Percentiles rank a stretch among this genome's conserved stretches.
Conservation (phyloP, 2,888 invertebrate species). For the Charanyca ferruginea region DNA sequence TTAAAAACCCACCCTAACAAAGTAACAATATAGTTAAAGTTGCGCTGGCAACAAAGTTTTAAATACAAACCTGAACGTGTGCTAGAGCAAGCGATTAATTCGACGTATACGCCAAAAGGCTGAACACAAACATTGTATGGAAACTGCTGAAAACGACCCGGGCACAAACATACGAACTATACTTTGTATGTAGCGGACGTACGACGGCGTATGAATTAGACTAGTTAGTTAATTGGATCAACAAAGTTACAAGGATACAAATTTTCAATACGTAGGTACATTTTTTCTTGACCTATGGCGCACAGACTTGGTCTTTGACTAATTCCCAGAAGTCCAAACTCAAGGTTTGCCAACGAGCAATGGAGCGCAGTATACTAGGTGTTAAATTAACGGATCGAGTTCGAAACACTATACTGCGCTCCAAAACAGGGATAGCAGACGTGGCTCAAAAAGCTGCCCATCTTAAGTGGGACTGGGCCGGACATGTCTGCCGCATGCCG, state of each 20-base stretch:
- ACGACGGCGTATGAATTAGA: constrained; percentile 8
- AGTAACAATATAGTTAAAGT: neutral
- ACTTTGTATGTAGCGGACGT: neutral
- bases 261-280: no score
- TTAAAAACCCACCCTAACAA: neutral
- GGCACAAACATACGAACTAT: neutral
- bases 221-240: neutral
- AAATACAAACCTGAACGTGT: constrained; percentile 1
- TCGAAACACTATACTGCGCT: no score
- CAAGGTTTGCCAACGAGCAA: no score
- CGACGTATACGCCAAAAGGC: constrained; percentile 2
- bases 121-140: constrained; percentile 18
- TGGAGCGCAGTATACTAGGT: no score
- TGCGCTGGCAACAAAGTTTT: constrained; percentile 2
- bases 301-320: no score
- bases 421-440: no score
- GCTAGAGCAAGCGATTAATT: constrained; percentile 17
- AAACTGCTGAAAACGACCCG: constrained; percentile 28
- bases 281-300: no score
- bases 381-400: no score
- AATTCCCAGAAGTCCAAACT: no score
- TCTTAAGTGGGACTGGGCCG: no score
- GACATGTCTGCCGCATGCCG: no score
- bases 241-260: neutral
- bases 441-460: no score